These are phyloP conservation scores for Panopea generosa DNA, from an alignment of 2,888 invertebrate genomes.

Conservation along the genomic window DNA sequence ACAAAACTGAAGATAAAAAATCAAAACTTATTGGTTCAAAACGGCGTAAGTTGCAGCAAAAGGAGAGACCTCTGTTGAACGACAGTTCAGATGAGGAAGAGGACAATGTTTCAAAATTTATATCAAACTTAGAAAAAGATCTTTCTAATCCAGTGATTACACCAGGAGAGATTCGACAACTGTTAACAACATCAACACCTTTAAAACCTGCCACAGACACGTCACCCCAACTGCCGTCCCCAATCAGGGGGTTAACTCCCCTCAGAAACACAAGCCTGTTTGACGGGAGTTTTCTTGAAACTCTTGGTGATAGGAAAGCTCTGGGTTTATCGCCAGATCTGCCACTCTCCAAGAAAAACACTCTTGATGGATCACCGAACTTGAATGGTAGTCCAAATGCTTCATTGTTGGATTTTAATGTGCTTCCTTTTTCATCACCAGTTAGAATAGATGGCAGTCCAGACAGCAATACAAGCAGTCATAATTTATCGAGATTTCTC, in stretches of 20 bases:
- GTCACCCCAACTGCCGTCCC: conserved; percentile 65
- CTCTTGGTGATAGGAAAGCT: conserved; percentile 60
- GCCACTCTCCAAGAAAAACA: conserved; percentile 25
- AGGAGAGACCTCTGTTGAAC: conserved; percentile 61
- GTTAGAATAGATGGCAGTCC: conserved; percentile 46
- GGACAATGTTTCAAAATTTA: conserved; percentile 57
- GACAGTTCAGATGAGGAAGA: conserved; percentile 73
- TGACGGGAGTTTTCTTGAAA: conserved; percentile 72
- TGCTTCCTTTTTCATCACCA: conserved; percentile 42
- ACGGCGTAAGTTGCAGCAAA: conserved; percentile 61
- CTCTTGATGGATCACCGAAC: conserved; percentile 14
- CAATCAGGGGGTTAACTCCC: conserved; percentile 69
- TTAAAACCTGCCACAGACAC: conserved; percentile 51
- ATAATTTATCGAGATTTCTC: conserved; percentile 57
- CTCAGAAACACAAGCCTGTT: conserved; percentile 56
- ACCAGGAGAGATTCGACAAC: conserved; percentile 39
- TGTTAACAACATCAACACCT: conserved; percentile 71
- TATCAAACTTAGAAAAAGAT: conserved; percentile 64
- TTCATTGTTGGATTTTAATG: conserved; percentile 48
- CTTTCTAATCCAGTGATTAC: conserved; percentile 46
- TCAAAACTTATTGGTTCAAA: conserved; percentile 53
- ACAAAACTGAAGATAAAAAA: conserved; percentile 52
- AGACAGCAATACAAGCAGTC: conserved; percentile 31
- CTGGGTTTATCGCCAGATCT: conserved; percentile 54
- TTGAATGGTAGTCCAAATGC: conserved; percentile 35